Evolutionary conservation across 2,888 invertebrate species (phyloP).

Genomic region (Tinea pellionella): DNA sequence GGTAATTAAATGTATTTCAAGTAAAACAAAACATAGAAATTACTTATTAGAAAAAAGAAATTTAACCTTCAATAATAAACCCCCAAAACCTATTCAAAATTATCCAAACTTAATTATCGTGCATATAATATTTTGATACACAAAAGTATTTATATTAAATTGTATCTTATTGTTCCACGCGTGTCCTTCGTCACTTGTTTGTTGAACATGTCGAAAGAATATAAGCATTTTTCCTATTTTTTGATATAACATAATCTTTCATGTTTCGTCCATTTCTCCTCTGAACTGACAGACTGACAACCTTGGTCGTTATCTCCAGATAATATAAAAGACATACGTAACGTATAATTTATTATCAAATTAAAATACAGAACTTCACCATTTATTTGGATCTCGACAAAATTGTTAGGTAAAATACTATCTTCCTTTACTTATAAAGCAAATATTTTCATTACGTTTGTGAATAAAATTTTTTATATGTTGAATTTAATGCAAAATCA

Average conservation of each 20-base stretch:
- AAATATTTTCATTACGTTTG: not conserved
- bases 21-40: no score
- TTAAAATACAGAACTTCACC: not conserved
- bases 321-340: not conserved
- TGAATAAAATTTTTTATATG: not conserved
- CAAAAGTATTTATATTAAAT: not conserved
- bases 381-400: no score
- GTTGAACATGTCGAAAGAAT: not conserved
- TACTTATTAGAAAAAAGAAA: no score
- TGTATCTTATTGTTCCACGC: not conserved
- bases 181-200: not conserved
- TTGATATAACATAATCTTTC: conserved; percentile 1
- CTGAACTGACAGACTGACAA: conserved; percentile 5
- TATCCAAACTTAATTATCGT: no score
- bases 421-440: no score
- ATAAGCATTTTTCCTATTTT: conserved; percentile 1
- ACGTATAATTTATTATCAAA: not conserved
- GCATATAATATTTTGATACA: not conserved
- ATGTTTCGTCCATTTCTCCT: conserved; percentile 5
- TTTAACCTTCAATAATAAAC: no score
- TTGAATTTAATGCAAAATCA: conserved; percentile 8
- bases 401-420: no score
- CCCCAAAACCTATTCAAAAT: no score
- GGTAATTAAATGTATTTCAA: no score
- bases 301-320: not conserved